A percentile compares a stretch with the other conserved stretches of the same genome.
Evolutionary conservation across 2,888 invertebrate species (phyloP).

Genomic region (Mylabris sibirica): DNA sequence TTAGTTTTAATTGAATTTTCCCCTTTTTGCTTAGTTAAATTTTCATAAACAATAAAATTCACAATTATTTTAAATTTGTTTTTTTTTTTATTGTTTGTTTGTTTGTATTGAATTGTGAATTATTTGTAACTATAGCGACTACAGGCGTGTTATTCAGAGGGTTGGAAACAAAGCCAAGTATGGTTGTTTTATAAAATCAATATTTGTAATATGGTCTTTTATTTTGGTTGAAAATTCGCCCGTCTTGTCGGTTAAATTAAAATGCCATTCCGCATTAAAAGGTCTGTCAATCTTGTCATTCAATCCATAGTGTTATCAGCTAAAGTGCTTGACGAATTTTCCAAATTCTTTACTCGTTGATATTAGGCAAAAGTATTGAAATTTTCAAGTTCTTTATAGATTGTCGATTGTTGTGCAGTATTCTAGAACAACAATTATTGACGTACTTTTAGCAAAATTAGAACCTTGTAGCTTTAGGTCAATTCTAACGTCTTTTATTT

Average conservation of each 20-base stretch:
- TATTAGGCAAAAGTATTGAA: too few relatives aligned
- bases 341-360: neutral
- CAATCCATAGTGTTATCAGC: neutral
- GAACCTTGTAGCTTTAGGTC: too few relatives aligned
- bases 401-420: too few relatives aligned
- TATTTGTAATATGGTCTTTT: neutral
- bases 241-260: neutral
- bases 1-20: neutral
- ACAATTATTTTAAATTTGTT: neutral
- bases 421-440: too few relatives aligned
- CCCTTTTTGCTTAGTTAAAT: neutral
- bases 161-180: neutral
- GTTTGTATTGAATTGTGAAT: constrained; percentile 13
- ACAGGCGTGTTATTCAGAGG: neutral
- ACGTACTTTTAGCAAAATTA: too few relatives aligned
- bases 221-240: neutral
- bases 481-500: too few relatives aligned
- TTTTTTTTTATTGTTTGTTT: neutral
- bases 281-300: neutral
- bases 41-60: neutral
- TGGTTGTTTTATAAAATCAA: neutral
- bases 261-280: neutral
- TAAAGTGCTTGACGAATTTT: neutral
- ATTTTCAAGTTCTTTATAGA: too few relatives aligned
- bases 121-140: constrained; percentile 10